Evolutionary conservation across 2,797 vertebrate species (phyloP), one percentile per base, ranked within the genome.

Genomic region (Apodemus agrarius): DNA sequence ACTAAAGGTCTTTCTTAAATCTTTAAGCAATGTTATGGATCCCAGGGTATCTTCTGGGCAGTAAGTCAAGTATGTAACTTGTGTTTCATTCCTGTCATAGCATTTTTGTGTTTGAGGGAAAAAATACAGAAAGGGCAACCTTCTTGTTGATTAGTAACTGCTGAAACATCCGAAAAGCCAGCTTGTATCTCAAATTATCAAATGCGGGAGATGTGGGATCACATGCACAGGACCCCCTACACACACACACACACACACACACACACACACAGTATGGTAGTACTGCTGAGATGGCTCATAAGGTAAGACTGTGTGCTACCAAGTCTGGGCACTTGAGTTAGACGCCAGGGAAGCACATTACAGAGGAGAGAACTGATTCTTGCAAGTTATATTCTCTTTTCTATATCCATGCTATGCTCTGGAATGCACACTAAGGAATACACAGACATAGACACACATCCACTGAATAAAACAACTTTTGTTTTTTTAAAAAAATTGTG

Each of bases 1-100:
- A 99, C 98, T 98, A 99, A 98, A 99, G 98, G 98, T 98, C 98
- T 98, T 98, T 98, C 98, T 99, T 98, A 98, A 98, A 98, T 98
- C 98, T 98, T 98, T 98, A 98, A 94, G 98, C 95, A 97, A 98
- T 97, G 98, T 98, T 99, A 98, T 98, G 97, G 97, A 98, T 98
- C 98, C 98, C 98, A 98, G 98, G 98, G 98, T 98, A 98, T 98
- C 98, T 99, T 98, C 98, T 97, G 98, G 98, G 98, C 98, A 98
- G 24, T 3, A 96, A 98, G 97, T 98, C 98, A 99, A 99, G 98
- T 98, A 98, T 99, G 98, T 97, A 98, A 98, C 98, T 98, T 98
- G 98, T 98, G 97, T 98, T 98, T 98, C 98, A 93, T 98, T 99
- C 98, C 95, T 98, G 98, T 98, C 98, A 98, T 97, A 98, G 98